Conservation (phyloP, 2,113 vertebrate species). For the Edolisoma coerulescens region DNA sequence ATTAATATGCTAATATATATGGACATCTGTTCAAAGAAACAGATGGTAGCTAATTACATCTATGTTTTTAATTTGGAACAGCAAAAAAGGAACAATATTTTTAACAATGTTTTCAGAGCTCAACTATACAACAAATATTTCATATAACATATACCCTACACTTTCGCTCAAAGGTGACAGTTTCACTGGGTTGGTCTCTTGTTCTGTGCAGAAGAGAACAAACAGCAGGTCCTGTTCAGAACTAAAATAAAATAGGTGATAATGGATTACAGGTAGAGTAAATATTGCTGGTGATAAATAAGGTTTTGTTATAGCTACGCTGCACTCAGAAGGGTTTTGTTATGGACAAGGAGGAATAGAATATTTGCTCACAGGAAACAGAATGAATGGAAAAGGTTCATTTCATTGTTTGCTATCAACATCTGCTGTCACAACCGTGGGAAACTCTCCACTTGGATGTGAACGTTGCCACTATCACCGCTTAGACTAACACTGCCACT, state of each 20-base stretch:
- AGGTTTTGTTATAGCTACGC: slow-evolving; percentile 7
- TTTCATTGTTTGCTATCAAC: slow-evolving; percentile 34
- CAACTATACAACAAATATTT: background rate
- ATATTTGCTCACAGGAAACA: slow-evolving; percentile 67
- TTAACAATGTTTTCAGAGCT: background rate
- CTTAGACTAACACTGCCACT: background rate
- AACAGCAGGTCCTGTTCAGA: slow-evolving; percentile 46
- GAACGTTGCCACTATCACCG: background rate
- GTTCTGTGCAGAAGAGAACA: slow-evolving; percentile 26
- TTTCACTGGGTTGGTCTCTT: background rate
- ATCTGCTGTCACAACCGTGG: slow-evolving; percentile 26
- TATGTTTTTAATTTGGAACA: slow-evolving; percentile 23
- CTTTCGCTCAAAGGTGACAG: slow-evolving; percentile 1
- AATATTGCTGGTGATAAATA: slow-evolving; percentile 61
- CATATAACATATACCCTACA: background rate
- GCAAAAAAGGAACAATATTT: background rate
- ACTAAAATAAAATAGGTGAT: slow-evolving; percentile 23
- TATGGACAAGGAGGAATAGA: background rate
- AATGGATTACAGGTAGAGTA: slow-evolving; percentile 51
- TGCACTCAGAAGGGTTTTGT: slow-evolving; percentile 37
- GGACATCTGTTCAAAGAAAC: background rate
- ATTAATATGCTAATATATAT: background rate
- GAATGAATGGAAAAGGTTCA: slow-evolving; percentile 44
- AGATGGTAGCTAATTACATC: background rate
- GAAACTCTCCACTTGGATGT: slow-evolving; percentile 63